Base-by-base conservation (phyloP, 2,113 vertebrate species). In the Epinephelus cyanopodus region DNA sequence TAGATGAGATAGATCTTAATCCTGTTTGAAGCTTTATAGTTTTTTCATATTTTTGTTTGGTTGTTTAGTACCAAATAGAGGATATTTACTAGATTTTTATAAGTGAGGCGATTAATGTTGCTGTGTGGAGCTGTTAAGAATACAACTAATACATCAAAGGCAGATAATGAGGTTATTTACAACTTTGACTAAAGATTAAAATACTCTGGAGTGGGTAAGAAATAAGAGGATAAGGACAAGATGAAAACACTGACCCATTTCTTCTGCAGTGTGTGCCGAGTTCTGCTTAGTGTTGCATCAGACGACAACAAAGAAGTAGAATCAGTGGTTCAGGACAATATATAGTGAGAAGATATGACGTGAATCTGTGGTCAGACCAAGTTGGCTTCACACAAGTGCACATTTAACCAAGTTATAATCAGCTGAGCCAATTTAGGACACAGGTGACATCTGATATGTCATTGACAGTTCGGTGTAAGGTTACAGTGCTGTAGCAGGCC, bases 371-470 rank as follows among this genome's bases (percentile, higher is more conserved):
- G 33, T 7, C 37, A 67, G 19, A 37, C 27, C 62, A 18, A 29
- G 19, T 48, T 45, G 42, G 3, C n/a, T 45, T 53, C 33, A 33
- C 19, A 48, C 29, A 39, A 61, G 42, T 23, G 37, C 54, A 45
- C 14, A 7, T 45, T 65, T 48, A 37, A 68, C 13, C 19, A 45
- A 11, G 50, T 80, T 33, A 13, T 18, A 47, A 69, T 69, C 47
- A 48, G 6, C 21, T n/a, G 17, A 63, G 62, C 47, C 13, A 53
- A 2, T 60, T 4, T 52, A 27, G 56, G 57, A 47, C n/a, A 18
- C 37, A 64, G 72, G 58, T 57, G 65, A 72, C 54, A 71, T 33
- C 18, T 52, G 53, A 76, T 58, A 39, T 5, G 14, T 63, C 79
- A 74, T 3, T 69, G 17, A 73, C 5, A 47, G 29, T n/a, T 58